Conservation (phyloP, 2,113 vertebrate species). For the Centropristis striata region DNA sequence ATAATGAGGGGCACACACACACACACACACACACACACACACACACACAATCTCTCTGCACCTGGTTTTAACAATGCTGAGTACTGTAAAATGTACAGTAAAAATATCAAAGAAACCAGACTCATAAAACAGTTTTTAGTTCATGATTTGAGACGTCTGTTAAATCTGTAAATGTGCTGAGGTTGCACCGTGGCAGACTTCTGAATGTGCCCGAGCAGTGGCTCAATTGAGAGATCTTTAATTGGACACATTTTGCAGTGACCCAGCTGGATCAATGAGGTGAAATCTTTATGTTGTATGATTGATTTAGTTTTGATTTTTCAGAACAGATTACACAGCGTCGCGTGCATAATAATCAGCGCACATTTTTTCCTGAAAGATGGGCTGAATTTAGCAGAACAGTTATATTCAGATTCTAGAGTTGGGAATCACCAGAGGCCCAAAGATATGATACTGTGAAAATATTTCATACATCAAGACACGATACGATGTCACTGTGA, state of each 20-base stretch:
- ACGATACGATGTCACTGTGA: no score
- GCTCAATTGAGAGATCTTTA: not conserved
- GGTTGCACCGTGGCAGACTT: not conserved
- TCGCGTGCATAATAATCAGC: not conserved
- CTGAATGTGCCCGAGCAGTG: not conserved
- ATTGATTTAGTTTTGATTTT: not conserved
- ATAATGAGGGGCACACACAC: not conserved
- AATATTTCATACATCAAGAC: no score
- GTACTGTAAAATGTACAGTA: not conserved
- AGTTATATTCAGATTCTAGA: not conserved
- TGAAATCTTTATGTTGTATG: not conserved
- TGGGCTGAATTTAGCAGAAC: not conserved
- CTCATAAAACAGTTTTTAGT: not conserved
- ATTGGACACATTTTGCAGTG: not conserved
- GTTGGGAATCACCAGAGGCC: no score
- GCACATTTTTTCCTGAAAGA: not conserved
- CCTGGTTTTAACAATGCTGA: not conserved
- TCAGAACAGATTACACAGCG: not conserved
- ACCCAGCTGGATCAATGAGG: not conserved
- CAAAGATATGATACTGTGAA: no score
- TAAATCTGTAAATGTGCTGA: not conserved
- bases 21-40: no score
- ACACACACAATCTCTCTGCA: no score
- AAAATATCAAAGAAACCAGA: not conserved
- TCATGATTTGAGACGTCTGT: not conserved